These are phyloP conservation scores for Meles meles DNA, from an alignment of 2,113 vertebrate genomes.

Conservation along the genomic window DNA sequence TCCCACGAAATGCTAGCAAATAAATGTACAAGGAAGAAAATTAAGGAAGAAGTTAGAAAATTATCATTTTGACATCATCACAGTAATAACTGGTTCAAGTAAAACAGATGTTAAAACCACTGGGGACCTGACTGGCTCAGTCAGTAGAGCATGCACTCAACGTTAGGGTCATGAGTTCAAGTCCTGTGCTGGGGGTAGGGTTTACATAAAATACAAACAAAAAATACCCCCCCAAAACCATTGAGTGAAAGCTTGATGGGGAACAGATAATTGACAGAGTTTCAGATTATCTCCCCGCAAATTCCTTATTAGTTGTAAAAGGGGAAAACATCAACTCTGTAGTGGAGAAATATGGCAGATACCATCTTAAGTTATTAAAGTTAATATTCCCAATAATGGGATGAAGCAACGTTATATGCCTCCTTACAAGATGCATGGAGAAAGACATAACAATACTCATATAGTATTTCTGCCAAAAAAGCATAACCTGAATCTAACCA, in stretches of 20 bases:
- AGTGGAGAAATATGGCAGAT: neutral
- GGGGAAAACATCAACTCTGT: neutral
- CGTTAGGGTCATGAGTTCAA: neutral
- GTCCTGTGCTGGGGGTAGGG: neutral
- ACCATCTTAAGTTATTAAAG: neutral
- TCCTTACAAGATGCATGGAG: neutral
- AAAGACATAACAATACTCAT: neutral
- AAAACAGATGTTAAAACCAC: neutral
- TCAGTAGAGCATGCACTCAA: neutral
- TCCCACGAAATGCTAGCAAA: neutral
- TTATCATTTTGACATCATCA: neutral
- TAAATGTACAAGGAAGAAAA: neutral
- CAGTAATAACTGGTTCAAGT: neutral
- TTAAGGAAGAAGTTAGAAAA: neutral
- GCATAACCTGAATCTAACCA: neutral
- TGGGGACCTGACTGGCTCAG: neutral
- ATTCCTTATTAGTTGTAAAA: neutral
- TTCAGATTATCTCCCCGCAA: neutral
- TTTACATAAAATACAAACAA: neutral
- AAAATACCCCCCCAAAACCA: neutral
- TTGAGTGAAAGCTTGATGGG: neutral
- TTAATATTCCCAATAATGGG: neutral
- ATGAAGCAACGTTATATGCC: neutral
- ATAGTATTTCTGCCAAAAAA: neutral
- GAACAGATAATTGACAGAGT: neutral